phyloP scores from a whole-genome alignment of 2,113 vertebrate genomes.

The Nothobranchius furzeri region DNA sequence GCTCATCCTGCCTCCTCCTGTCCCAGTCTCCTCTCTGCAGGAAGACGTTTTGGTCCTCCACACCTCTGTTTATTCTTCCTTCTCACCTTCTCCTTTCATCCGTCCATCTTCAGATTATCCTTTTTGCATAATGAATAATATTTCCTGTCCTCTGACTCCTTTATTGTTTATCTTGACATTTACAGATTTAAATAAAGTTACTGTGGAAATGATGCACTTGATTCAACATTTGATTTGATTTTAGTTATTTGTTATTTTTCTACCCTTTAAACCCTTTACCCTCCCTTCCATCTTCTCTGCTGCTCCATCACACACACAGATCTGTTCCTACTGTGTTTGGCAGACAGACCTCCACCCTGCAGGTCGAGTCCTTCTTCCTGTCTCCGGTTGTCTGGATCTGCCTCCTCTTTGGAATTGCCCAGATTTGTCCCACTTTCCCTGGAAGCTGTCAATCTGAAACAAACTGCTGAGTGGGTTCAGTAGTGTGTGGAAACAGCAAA shows the following conservation, averaged over 20 bases:
- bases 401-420: conserved; percentile 49
- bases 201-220: not conserved
- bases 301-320: conserved; percentile 17
- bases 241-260: conserved; percentile 1
- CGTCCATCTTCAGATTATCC: conserved; percentile 30
- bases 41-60: conserved; percentile 50
- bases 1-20: conserved; percentile 60
- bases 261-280: not conserved
- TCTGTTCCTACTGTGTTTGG: conserved; percentile 59
- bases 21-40: conserved; percentile 58
- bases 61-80: conserved; percentile 52
- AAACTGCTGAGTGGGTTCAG: conserved; percentile 30
- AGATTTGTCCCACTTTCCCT: conserved; percentile 38
- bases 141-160: not conserved
- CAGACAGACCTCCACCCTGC: conserved; percentile 59
- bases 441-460: conserved; percentile 65
- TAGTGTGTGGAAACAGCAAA: not conserved
- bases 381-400: conserved; percentile 43
- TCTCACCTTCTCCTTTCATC: conserved; percentile 31
- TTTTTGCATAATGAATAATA: conserved; percentile 12
- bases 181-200: not conserved
- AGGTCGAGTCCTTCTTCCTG: conserved; percentile 48
- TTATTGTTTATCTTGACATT: not conserved
- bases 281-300: not conserved
- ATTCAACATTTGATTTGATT: not conserved